These are phyloP conservation scores for Trissoscelio sp. DNA, from an alignment of 2,888 invertebrate genomes.

Conservation along the genomic window DNA sequence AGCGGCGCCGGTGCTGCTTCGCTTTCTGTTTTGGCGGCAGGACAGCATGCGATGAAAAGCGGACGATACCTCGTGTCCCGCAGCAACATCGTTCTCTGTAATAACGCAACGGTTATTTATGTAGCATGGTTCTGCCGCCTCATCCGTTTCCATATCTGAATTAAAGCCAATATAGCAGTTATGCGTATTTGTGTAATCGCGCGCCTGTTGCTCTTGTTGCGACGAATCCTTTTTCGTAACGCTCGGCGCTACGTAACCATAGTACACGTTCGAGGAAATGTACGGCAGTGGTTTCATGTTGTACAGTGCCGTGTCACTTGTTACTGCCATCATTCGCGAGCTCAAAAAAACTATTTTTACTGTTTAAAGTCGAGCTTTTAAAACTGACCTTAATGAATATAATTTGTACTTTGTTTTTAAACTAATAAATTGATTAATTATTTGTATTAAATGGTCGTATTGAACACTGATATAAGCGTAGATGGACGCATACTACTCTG, in stretches of 20 bases:
- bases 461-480: too few species aligned
- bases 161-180: constrained; percentile 54
- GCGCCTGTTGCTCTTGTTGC: background rate
- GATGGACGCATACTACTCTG: too few species aligned
- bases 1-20: constrained; percentile 73
- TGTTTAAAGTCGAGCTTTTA: too few species aligned
- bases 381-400: too few species aligned
- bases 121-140: constrained; percentile 72
- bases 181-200: too few species aligned
- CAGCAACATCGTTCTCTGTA: constrained; percentile 72
- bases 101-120: constrained; percentile 79
- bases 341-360: too few species aligned
- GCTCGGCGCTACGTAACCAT: constrained; percentile 77
- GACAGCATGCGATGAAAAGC: constrained; percentile 16
- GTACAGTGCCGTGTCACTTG: constrained; percentile 16
- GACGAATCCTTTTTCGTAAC: constrained; percentile 7
- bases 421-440: too few species aligned
- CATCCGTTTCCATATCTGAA: constrained; percentile 78
- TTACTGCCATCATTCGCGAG: constrained; percentile 37
- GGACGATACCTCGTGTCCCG: constrained; percentile 4
- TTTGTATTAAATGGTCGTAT: too few species aligned
- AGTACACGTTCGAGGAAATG: constrained; percentile 79
- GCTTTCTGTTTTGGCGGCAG: constrained; percentile 74
- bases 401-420: too few species aligned
- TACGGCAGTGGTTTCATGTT: constrained; percentile 59